phyloP scores from a whole-genome alignment of 2,888 invertebrate species.

The Napeogenes inachia region DNA sequence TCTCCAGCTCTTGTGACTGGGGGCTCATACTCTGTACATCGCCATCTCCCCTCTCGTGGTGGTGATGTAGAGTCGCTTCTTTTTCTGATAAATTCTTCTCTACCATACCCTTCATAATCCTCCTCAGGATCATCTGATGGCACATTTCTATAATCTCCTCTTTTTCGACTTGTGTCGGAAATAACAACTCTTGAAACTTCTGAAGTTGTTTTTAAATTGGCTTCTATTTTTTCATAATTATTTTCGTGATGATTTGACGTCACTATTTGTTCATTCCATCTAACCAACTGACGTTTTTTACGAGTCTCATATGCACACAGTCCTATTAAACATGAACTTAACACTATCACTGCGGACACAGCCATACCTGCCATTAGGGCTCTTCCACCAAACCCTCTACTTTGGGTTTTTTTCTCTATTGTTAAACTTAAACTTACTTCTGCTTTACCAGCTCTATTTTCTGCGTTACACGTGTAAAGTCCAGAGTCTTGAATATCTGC shows the following conservation, averaged over 20 bases:
- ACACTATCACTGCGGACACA: slow-evolving; percentile 81
- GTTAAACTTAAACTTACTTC: slow-evolving; percentile 85
- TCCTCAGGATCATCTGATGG: slow-evolving; percentile 83
- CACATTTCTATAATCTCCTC: slow-evolving; percentile 85
- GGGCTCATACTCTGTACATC: slow-evolving; percentile 52
- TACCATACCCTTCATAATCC: slow-evolving; percentile 69
- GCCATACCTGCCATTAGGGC: slow-evolving; percentile 82
- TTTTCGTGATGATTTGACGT: slow-evolving; percentile 74
- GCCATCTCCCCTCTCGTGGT: slow-evolving; percentile 53
- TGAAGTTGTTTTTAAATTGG: slow-evolving; percentile 75
- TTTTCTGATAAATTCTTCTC: slow-evolving; percentile 44
- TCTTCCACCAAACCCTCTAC: slow-evolving; percentile 76
- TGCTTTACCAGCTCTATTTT: slow-evolving; percentile 87
- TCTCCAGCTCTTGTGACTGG: slow-evolving; percentile 40
- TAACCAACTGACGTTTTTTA: slow-evolving; percentile 76
- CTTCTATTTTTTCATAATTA: slow-evolving; percentile 88
- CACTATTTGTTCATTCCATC: slow-evolving; percentile 74
- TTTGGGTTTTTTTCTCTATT: slow-evolving; percentile 81
- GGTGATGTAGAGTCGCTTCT: slow-evolving; percentile 52
- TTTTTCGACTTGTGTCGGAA: slow-evolving; percentile 68
- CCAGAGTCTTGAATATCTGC: slow-evolving; percentile 87
- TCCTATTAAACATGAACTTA: slow-evolving; percentile 81
- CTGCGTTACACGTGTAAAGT: slow-evolving; percentile 85
- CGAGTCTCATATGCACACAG: slow-evolving; percentile 82
- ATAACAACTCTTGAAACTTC: slow-evolving; percentile 56